Evolutionary conservation across 2,888 invertebrate species (phyloP).

Genomic region (Theristus sp.): DNA sequence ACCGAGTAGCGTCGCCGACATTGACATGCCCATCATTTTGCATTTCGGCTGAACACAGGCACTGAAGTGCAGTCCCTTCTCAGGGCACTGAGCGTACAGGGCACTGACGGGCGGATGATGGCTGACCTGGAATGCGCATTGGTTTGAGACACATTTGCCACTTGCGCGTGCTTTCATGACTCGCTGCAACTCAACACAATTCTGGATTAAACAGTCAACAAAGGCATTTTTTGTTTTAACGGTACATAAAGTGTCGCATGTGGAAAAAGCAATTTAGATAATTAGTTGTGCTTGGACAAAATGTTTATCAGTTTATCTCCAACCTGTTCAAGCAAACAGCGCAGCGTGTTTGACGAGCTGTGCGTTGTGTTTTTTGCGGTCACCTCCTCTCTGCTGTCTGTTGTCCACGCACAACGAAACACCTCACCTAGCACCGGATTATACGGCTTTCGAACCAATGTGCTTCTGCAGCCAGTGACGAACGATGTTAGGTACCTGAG

Average conservation of each 20-base stretch:
- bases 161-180: no score
- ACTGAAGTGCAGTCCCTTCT: slow-evolving; percentile 33
- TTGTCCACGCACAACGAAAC: slow-evolving; percentile 38
- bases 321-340: background rate
- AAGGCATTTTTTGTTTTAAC: no score
- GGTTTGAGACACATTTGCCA: no score
- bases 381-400: background rate
- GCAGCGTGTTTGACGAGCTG: no score
- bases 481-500: slow-evolving; percentile 34
- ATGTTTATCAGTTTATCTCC: background rate
- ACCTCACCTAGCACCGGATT: slow-evolving; percentile 40
- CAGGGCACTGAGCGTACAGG: slow-evolving; percentile 37
- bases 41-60: slow-evolving; percentile 37
- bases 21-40: slow-evolving; percentile 39
- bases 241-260: no score
- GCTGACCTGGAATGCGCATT: background rate
- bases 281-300: no score
- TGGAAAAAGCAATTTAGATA: no score
- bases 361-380: no score
- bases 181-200: no score
- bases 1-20: slow-evolving; percentile 36
- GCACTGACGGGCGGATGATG: slow-evolving; percentile 32
- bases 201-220: no score
- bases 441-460: slow-evolving; percentile 36
- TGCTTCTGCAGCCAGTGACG: slow-evolving; percentile 28